phyloP scores from a whole-genome alignment of 2,797 vertebrate species.

The Hemitrygon akajei region DNA sequence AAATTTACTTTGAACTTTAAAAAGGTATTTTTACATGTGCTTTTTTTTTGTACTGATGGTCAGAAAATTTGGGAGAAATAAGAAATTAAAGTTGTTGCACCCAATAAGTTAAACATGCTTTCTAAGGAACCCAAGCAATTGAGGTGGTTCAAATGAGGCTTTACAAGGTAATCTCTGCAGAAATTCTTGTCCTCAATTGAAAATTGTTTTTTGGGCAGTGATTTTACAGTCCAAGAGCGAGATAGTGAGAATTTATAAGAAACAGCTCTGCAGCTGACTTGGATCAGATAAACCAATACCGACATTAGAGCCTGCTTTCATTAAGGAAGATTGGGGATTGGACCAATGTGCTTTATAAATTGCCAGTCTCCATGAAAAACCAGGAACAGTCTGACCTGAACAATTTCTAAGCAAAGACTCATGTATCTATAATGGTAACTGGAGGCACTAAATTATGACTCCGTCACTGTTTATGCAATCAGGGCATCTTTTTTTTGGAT shows the following conservation, averaged over 20 bases:
- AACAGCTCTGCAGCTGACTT: background rate
- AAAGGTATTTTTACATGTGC: background rate
- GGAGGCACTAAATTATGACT: background rate
- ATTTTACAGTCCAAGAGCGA: background rate
- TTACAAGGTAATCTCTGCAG: slow-evolving; percentile 3
- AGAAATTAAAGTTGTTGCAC: background rate
- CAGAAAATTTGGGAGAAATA: background rate
- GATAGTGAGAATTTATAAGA: background rate
- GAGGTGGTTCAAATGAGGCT: background rate
- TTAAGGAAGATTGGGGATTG: background rate
- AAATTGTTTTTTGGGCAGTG: background rate
- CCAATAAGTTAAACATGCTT: background rate
- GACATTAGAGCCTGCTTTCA: background rate
- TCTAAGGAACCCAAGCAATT: background rate
- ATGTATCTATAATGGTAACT: background rate
- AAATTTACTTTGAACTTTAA: too few species aligned
- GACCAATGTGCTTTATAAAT: background rate
- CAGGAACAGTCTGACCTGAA: background rate
- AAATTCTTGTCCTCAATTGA: background rate
- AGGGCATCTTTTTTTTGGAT: background rate
- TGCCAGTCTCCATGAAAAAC: background rate
- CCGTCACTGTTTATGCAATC: background rate
- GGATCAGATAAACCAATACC: background rate
- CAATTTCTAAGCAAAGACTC: background rate
- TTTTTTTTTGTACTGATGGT: background rate